These are phyloP conservation scores for Reinhardtius hippoglossoides DNA, from an alignment of 2,113 vertebrate species.

Conservation along the genomic window DNA sequence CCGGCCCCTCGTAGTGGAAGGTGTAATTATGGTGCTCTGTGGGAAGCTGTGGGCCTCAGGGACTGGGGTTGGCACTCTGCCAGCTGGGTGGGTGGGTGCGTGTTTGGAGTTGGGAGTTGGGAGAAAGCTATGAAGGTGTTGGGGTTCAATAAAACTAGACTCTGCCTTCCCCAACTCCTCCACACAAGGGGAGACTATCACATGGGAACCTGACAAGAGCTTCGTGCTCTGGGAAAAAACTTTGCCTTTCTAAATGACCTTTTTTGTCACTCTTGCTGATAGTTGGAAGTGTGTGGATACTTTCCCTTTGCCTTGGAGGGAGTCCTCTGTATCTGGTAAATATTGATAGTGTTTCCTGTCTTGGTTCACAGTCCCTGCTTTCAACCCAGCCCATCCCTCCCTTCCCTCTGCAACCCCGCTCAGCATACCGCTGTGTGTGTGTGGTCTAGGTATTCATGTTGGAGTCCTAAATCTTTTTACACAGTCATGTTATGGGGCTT, in stretches of 20 bases:
- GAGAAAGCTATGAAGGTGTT: conserved; percentile 14
- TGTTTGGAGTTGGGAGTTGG: conserved; percentile 22
- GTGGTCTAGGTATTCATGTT: not conserved
- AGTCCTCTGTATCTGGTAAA: conserved; percentile 51
- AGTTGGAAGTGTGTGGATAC: conserved; percentile 20
- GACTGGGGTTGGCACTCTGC: conserved; percentile 47
- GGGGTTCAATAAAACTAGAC: conserved; percentile 23
- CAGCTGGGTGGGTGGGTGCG: conserved; percentile 36
- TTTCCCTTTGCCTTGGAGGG: conserved; percentile 50
- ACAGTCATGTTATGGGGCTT: not conserved
- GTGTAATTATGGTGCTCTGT: conserved; percentile 68
- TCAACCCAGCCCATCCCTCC: conserved; percentile 31
- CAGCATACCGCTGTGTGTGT: conserved; percentile 79
- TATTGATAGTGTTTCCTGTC: conserved; percentile 75
- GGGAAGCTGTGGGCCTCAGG: conserved; percentile 48
- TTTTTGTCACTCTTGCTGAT: conserved; percentile 25
- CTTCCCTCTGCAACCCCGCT: conserved; percentile 49
- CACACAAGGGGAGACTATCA: conserved; percentile 3
- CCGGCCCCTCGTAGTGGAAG: conserved; percentile 32
- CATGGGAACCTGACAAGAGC: conserved; percentile 16
- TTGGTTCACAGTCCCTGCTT: conserved; percentile 65
- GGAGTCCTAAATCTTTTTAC: not conserved
- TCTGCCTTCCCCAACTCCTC: conserved; percentile 5
- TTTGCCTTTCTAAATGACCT: conserved; percentile 16
- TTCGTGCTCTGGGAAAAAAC: conserved; percentile 5